Conservation (phyloP, 2,797 vertebrate genomes). For the Poeciliopsis paucimaculata region DNA sequence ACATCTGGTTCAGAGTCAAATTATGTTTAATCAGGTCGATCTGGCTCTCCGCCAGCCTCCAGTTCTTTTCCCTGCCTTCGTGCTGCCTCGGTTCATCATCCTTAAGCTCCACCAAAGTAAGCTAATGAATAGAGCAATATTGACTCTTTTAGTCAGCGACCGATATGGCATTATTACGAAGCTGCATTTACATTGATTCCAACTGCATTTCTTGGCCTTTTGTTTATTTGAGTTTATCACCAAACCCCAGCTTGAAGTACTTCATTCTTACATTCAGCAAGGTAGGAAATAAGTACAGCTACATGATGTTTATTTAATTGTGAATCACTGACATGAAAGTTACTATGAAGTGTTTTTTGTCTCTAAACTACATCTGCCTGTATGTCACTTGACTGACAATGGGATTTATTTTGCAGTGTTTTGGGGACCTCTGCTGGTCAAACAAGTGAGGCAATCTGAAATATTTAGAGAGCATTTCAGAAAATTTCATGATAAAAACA, state of each 20-base stretch:
- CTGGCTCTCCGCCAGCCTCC: conserved; percentile 35
- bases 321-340: background rate
- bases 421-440: conserved; percentile 62
- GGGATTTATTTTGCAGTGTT: conserved; percentile 24
- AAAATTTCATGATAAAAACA: background rate
- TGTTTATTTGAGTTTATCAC: background rate
- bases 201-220: conserved; percentile 7
- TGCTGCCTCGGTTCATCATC: conserved; percentile 20
- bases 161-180: background rate
- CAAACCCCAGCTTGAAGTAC: background rate
- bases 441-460: background rate
- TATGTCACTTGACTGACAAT: background rate
- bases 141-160: background rate
- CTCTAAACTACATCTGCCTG: background rate
- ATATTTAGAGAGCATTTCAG: background rate
- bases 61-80: conserved; percentile 22
- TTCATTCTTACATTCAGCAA: background rate
- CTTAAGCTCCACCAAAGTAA: background rate
- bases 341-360: background rate
- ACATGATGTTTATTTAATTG: background rate
- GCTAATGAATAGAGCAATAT: conserved; percentile 1
- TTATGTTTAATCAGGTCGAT: conserved; percentile 50
- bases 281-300: background rate
- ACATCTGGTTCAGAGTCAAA: conserved; percentile 50
- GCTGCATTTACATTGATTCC: background rate